Evolutionary conservation across 2,113 vertebrate species (phyloP).

Genomic region (Nansenia antarctica): DNA sequence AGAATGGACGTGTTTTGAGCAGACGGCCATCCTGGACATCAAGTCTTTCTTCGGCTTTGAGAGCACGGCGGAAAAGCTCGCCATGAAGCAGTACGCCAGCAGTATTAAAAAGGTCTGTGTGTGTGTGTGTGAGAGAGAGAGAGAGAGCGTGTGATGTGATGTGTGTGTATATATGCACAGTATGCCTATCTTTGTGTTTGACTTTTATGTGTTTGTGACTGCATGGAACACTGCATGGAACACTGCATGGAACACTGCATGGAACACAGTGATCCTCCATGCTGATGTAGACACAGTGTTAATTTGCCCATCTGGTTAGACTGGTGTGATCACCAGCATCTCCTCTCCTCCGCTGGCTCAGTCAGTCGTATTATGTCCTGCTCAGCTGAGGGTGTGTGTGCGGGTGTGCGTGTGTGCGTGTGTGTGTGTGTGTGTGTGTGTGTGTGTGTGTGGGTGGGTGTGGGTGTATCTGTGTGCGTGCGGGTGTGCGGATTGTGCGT

Average conservation of each 20-base stretch:
- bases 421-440: neutral
- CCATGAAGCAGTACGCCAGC: constrained; percentile 94
- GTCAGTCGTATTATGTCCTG: neutral
- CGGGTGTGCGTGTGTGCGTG: neutral
- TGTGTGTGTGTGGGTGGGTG: neutral
- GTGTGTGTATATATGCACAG: neutral
- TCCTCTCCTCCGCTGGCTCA: neutral
- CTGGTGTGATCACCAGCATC: neutral
- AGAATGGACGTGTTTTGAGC: constrained; percentile 97
- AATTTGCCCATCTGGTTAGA: neutral
- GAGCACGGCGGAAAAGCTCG: constrained; percentile 94
- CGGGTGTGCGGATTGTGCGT: neutral
- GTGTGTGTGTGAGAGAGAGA: neutral
- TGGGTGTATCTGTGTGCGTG: no score
- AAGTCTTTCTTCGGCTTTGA: constrained; percentile 99
- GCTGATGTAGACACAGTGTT: neutral
- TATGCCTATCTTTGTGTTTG: neutral
- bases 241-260: neutral
- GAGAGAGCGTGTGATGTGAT: no score
- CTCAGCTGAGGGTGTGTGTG: neutral
- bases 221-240: no score
- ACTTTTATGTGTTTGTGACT: neutral
- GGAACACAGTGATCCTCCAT: no score
- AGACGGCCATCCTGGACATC: constrained; percentile 94
- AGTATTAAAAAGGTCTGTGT: constrained; percentile 93